phyloP scores from a whole-genome alignment of 2,888 invertebrate species.

The Silvanus unidentatus region DNA sequence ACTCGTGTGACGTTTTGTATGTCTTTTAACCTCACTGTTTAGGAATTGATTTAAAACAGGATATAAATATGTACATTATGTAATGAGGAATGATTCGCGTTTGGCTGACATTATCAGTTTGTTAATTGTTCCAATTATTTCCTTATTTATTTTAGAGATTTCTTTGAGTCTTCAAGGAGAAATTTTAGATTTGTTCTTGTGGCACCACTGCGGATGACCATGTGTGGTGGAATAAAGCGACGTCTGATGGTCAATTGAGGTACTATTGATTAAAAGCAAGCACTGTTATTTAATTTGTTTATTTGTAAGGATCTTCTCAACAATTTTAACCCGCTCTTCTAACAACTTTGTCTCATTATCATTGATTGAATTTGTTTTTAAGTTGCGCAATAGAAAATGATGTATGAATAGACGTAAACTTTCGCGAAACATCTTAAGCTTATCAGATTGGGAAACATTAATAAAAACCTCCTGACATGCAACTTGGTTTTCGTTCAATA shows the following conservation, averaged over 20 bases:
- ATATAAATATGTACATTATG: not conserved
- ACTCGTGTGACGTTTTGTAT: too few species aligned
- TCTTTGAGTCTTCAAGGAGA: too few species aligned
- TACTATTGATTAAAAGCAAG: too few species aligned
- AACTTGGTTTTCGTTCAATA: constrained; percentile 61
- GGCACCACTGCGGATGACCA: too few species aligned
- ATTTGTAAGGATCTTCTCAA: constrained; percentile 57
- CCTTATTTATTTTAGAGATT: too few species aligned
- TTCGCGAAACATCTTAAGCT: constrained; percentile 75
- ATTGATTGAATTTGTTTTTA: constrained; percentile 47
- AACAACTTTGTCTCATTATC: constrained; percentile 49
- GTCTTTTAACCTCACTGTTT: too few species aligned
- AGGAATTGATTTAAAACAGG: too few species aligned
- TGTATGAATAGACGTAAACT: constrained; percentile 79
- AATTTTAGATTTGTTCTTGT: too few species aligned
- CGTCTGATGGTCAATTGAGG: too few species aligned
- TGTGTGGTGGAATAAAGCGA: too few species aligned
- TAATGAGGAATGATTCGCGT: too few species aligned
- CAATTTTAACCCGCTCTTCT: constrained; percentile 55
- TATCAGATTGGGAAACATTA: constrained; percentile 64
- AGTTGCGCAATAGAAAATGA: constrained; percentile 72
- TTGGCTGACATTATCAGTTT: not conserved
- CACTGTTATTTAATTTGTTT: too few species aligned
- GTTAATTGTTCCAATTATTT: not conserved
- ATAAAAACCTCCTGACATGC: constrained; percentile 61